Base-by-base conservation (phyloP, 2,797 vertebrate species). In the Halcyon badia region DNA sequence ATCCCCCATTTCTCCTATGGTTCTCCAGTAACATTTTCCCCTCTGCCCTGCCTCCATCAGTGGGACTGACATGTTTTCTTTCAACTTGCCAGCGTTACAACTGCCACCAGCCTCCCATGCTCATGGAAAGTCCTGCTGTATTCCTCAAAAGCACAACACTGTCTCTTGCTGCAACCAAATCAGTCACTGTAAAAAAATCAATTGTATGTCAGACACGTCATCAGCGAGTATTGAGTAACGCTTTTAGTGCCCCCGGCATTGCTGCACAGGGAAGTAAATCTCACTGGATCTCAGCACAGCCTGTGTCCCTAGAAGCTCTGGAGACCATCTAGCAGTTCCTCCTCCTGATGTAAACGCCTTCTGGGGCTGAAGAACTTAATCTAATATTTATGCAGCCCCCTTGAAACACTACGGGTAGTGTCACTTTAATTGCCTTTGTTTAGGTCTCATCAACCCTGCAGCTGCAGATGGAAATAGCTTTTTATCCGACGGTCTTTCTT, bases 101-200 rank as follows among this genome's bases (percentile, higher is more conserved):
- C 86, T 57, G 44, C 13, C 48, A 44, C 37, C 28, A 57, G 9
- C 20, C 56, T 80, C 61, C 41, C 30, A 6, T 7, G 54, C 31
- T 75, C 22, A 4, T 16, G 28, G 41, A 6, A 41, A 71, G 30
- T 28, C 48, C 48, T 64, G n/a, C 39, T 60, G 25, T 89, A 6
- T 75, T 95, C 85, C 87, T 96, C 79, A 90, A 90, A 82, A 91
- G 79, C 56, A 58, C 56, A 68, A 4, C 6, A 1, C n/a, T 54
- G 2, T 54, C 58, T 82, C 64, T 83, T 66, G 56, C 71, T 89
- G 78, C 48, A 85, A 64, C 20, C 78, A 31, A 73, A 33, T 21
- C 60, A 24, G 58, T 57, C 44, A 10, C 39, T 56, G 31, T 1
- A 9, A 26, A 41, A 68, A 69, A 75, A 31, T 2, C 35, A 18